phyloP scores from a whole-genome alignment of 2,797 vertebrate genomes.

The Austrolebias charrua region DNA sequence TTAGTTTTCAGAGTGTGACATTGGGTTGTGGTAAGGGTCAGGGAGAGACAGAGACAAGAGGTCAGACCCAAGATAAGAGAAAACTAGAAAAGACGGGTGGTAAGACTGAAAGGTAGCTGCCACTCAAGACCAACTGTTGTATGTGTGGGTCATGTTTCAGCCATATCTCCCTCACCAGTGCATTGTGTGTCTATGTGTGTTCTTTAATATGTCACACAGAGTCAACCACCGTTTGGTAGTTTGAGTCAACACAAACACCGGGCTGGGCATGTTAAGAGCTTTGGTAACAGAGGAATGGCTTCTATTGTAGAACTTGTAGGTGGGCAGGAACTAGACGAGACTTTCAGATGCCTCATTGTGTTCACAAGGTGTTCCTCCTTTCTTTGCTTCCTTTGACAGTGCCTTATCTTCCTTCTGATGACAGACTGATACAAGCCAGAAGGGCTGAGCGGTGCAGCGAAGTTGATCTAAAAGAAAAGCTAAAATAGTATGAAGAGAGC shows the following conservation, averaged over 20 bases:
- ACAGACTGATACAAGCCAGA: slow-evolving; percentile 36
- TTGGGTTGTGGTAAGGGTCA: background rate
- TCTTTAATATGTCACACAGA: slow-evolving; percentile 22
- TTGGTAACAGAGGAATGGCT: slow-evolving; percentile 55
- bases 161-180: slow-evolving; percentile 55
- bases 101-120: background rate
- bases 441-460: background rate
- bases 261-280: slow-evolving; percentile 20
- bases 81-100: background rate
- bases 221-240: slow-evolving; percentile 42
- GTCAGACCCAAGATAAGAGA: too few species aligned
- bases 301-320: slow-evolving; percentile 27
- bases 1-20: background rate
- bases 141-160: slow-evolving; percentile 23
- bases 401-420: slow-evolving; percentile 12
- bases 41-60: background rate
- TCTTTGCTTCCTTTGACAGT: slow-evolving; percentile 22
- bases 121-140: slow-evolving; percentile 22
- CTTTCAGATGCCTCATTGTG: slow-evolving; percentile 28
- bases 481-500: slow-evolving; percentile 2
- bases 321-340: slow-evolving; percentile 38
- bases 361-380: slow-evolving; percentile 17
- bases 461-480: background rate
- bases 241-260: slow-evolving; percentile 26
- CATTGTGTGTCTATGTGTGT: slow-evolving; percentile 21